Evolutionary conservation across 2,888 invertebrate genomes (phyloP), one percentile per base, ranked within the genome.

Genomic region (Notodonta dromedarius): DNA sequence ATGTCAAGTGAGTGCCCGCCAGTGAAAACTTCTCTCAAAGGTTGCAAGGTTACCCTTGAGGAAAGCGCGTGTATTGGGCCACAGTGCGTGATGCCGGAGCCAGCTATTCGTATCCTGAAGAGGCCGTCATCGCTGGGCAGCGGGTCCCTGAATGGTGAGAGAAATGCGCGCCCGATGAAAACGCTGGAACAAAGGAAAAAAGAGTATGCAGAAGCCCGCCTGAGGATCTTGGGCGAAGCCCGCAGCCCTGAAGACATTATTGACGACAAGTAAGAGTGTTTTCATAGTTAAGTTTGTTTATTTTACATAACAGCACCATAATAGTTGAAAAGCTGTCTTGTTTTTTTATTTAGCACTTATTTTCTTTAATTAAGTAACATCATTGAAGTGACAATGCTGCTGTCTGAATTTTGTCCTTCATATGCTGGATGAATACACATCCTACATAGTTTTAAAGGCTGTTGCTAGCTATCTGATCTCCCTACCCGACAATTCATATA

Each of bases 171-270:
- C 74, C 97, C 97, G 51, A 96, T 97, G 62, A 97, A 97, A 89
- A 96, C 97, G 54, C 89, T 97, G 55, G 96, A 97, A 89, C 97
- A 99, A 94, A 95, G 98, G 77, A 98, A 98, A 88, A 97, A 98
- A 82, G 98, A 98, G 82, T 99, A 99, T 84, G 98, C 98, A 13
- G 97, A 98, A 86, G 98, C 98, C 24, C 95, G 98, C 73, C 94
- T 97, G 70, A 94, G 98, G 83, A 98, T 99, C 89, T 91, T 98
- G 75, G 98, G 98, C 14, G 96, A 97, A 85, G 97, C 97, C 59
- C 95, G 95, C 76, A 96, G 96, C 85, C 96, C 97, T 0, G 97
- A 97, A 82, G 97, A 97, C 86, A 95, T 95, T 70, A 91, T 94
- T 76, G 95, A 95, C 77, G 95, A 95, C 83, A 94, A 94, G 95